These are phyloP conservation scores for Athene cunicularia DNA, from an alignment of 2,113 vertebrate species.

Conservation along the genomic window DNA sequence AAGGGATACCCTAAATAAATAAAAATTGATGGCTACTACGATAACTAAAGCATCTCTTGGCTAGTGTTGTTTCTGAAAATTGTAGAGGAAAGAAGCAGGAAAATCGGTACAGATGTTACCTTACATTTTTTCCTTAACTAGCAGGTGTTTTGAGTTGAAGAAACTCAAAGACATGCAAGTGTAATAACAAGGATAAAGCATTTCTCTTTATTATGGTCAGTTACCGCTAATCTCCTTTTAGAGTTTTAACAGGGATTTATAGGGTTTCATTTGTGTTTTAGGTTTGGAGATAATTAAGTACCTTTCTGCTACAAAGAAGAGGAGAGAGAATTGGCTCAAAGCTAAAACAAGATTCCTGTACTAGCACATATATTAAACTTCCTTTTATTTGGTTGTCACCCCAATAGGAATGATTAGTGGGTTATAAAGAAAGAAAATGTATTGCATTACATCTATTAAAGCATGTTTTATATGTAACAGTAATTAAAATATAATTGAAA, in stretches of 20 bases:
- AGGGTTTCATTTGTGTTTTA: constrained; percentile 34
- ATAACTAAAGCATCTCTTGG: background rate
- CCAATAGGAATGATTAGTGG: constrained; percentile 60
- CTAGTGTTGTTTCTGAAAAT: background rate
- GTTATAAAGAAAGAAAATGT: constrained; percentile 61
- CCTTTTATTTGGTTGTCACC: constrained; percentile 64
- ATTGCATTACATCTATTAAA: constrained; percentile 72
- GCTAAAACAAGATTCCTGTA: background rate
- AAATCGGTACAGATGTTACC: background rate
- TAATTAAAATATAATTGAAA: constrained; percentile 83
- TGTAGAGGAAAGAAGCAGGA: background rate
- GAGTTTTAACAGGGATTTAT: constrained; percentile 38
- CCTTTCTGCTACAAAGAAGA: constrained; percentile 21
- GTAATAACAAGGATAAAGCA: background rate
- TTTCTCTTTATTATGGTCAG: constrained; percentile 47
- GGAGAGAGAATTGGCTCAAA: constrained; percentile 34
- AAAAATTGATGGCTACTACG: background rate
- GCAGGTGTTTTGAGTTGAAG: background rate
- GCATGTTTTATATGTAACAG: constrained; percentile 71
- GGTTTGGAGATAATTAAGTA: constrained; percentile 57
- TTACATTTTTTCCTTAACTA: background rate
- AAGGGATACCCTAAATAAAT: background rate
- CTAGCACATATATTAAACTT: constrained; percentile 6
- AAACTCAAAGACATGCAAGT: background rate
- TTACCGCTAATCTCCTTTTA: constrained; percentile 38